Base-by-base conservation (phyloP, 2,113 vertebrate species). In the Capreolus pygargus region DNA sequence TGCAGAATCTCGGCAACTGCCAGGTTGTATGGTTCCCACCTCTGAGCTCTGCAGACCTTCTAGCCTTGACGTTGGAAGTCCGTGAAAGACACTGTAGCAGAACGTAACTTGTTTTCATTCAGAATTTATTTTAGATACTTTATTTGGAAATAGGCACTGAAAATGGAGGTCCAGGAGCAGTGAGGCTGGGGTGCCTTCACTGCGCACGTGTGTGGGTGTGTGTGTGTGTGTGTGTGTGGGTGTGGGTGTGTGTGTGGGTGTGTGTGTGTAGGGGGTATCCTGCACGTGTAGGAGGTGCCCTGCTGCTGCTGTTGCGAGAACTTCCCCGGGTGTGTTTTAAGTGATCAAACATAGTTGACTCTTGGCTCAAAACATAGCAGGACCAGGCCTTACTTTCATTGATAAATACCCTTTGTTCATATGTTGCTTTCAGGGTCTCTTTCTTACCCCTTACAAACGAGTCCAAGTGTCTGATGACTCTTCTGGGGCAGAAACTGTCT, bases 361-460 rank as follows among this genome's bases (percentile, higher is more conserved):
- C 76, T 89, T 91, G 98, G 97, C 98, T 98, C 98, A 89, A 2
- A 33, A 78, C 91, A 70, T 97, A 97, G 79, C 81, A 92, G 95
- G 98, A 97, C 96, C 98, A 98, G 99, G 99, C 99, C 99, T 99
- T 99, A 97, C 98, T 98, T 99, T 98, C 97, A 97, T 85, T 79
- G 98, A 97, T 98, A 95, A 82, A 98, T 98, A 85, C 91, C 97
- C 0, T 79, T 7, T 91, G 96, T 98, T 98, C 94, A 86, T 98
- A 92, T 96, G 97, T 99, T 96, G 58, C 98, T 79, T 67, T 78
- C 2, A 92, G 96, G 94, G 97, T 98, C 91, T 97, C 95, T 96
- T 39, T 96, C 98, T 98, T 36, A 81, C 0, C 6, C 60, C 74
- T 43, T 0, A 6, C 50, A 67, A 96, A 91, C 95, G 95, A 82